Evolutionary conservation across 2,113 vertebrate species (phyloP), one percentile per base, ranked within the genome.

Genomic region (Xenus cinereus): DNA sequence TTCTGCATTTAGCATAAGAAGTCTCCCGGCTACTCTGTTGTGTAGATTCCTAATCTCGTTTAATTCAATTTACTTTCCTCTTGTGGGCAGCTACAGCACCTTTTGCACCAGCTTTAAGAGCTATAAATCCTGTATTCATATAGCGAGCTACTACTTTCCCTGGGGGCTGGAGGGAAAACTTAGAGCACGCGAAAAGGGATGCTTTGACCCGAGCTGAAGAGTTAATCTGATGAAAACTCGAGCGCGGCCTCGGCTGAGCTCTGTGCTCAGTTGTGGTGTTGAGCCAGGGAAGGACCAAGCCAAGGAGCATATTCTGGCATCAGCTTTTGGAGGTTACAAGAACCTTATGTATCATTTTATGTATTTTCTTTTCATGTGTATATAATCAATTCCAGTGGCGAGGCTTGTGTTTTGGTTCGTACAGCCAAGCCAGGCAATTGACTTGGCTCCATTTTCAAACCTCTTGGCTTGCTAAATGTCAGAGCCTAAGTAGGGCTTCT

Each of bases 331-430:
- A 81, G 94, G 96, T 95, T 97, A 97, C 95, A 96, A 95, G 93
- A 97, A 96, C 96, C 90, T 95, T 97, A 97, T 95, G 94, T 96
- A 97, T 96, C 93, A 89, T 94, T 97, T 97, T 80, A 93, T 97
- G 84, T 95, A 95, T 97, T 97, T 96, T 97, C 85, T 97, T 97
- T 97, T 97, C 96, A 97, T 97, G 96, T 96, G 91, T 79, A 84
- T 95, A 76, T 97, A 97, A 97, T 97, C 95, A 95, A 92, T 96
- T 96, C 93, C 96, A 97, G 95, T 96, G 96, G 94, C 94, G 41
- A 93, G 95, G 84, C 64, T 88, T 57, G 89, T 97, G 95, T 97
- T 97, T 97, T 97, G 95, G 90, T 97, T 97, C 81, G 7, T 72
- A 45, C 92, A 84, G 95, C 96, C 95, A 97, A 96, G 87, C 66